Percentiles rank a stretch among this genome's conserved stretches.
phyloP scores from a whole-genome alignment of 2,888 invertebrate species.

The Bellardia bayeri region DNA sequence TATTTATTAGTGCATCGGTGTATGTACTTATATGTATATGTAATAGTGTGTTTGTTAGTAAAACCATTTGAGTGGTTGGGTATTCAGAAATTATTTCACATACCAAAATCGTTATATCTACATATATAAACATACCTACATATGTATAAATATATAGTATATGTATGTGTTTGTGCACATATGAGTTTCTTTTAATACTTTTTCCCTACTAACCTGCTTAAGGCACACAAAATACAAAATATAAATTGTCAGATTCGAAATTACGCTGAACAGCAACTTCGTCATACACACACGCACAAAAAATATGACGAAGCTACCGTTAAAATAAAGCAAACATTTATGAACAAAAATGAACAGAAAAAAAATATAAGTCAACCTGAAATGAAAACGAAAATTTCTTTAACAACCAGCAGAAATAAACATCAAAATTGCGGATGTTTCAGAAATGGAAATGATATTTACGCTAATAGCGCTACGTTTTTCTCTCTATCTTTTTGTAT shows the following conservation, averaged over 20 bases:
- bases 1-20: background rate
- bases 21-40: slow-evolving; percentile 31
- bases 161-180: background rate
- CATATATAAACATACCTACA: slow-evolving; percentile 7
- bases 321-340: slow-evolving; percentile 39
- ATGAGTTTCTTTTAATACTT: slow-evolving; percentile 35
- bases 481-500: background rate
- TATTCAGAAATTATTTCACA: slow-evolving; percentile 39
- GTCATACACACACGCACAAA: background rate
- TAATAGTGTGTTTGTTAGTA: slow-evolving; percentile 17
- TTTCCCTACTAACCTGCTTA: slow-evolving; percentile 53
- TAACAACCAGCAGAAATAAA: background rate
- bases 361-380: slow-evolving; percentile 17
- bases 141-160: background rate
- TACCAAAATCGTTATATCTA: slow-evolving; percentile 40
- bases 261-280: slow-evolving; percentile 18
- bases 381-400: slow-evolving; percentile 45
- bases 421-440: slow-evolving; percentile 44
- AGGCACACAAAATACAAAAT: slow-evolving; percentile 40
- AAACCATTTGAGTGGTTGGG: slow-evolving; percentile 49
- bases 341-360: slow-evolving; percentile 1
- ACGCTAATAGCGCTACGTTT: slow-evolving; percentile 45
- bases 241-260: slow-evolving; percentile 44
- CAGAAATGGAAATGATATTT: slow-evolving; percentile 41
- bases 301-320: slow-evolving; percentile 12